Conservation (phyloP, 2,797 vertebrate genomes). For the Galagoides demidoff region DNA sequence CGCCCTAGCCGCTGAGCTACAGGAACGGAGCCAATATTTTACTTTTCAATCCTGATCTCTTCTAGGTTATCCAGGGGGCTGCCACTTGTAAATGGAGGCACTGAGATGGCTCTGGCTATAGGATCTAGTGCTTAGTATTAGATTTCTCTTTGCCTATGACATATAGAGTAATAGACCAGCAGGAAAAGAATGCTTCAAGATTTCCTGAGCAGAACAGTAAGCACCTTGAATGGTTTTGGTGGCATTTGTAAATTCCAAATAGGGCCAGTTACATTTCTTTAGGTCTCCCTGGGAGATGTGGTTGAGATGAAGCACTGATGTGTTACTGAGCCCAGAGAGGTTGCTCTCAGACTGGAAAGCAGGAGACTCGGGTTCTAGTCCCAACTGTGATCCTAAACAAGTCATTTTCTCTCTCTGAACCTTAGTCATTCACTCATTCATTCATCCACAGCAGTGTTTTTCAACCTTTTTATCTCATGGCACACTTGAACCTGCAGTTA, state of each 20-base stretch:
- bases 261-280: background rate
- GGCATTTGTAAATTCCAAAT: background rate
- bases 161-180: background rate
- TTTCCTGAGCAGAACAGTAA: conserved; percentile 1
- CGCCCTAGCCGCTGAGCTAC: too few species aligned
- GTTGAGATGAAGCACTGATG: background rate
- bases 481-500: too few species aligned
- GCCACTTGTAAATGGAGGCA: background rate
- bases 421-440: background rate
- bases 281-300: background rate
- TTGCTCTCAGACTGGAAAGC: background rate
- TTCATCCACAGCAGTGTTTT: background rate
- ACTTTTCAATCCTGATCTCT: background rate
- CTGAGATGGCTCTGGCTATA: background rate
- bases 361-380: background rate
- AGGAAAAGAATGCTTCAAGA: background rate
- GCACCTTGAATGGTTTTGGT: background rate
- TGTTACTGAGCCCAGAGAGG: background rate
- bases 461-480: too few species aligned
- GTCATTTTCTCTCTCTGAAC: background rate
- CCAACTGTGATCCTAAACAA: background rate
- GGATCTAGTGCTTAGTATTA: background rate
- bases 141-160: background rate
- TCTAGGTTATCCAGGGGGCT: background rate
- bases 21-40: background rate